Evolutionary conservation across 2,888 invertebrate genomes (phyloP), one percentile per base, ranked within the genome.

Genomic region (Troglohyphantes excavatus): DNA sequence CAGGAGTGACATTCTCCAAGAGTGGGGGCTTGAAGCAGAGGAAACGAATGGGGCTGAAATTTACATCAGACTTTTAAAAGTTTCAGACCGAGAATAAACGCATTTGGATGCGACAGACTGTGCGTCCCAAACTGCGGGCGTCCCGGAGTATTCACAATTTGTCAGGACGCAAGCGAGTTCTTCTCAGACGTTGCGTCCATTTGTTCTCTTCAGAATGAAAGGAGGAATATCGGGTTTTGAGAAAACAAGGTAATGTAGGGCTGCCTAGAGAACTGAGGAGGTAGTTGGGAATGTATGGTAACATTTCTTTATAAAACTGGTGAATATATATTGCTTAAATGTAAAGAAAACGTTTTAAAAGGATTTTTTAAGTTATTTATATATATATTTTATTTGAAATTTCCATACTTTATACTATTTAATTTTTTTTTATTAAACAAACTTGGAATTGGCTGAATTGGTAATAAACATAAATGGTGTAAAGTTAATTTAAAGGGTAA

Each of bases 21-120:
- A n/a, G 39, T 39, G 9, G 53, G 9, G 7, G 53, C 17, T 53
- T 7, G 53, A 53, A 53, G 2, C 13, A 46, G 13, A 53, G 39
- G 9, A 76, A 61, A 61, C 21, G 33, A 21, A 63, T 21, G n/a
- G 39, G n/a, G 26, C 7, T 13, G 21, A 39, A 78, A 78, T 83
- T 72, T 83, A 83, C 63, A 26, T 63, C 59, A 33, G 61, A 23
- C 53, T 61, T 59, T 46, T 46, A 23, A 61, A 70, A 70, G 29
- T 83, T 63, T 39, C 29, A 23, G 72, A 73, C 63, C n/a, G 46
- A 39, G 73, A 83, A 83, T 83, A 33, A 72, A 63, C 21, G 46
- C 61, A 83, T 73, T 83, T 83, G 72, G 27, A 83, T 83, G 59
- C 72, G 9, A 0, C 59, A 29, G 21, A 9, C n/a, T 33, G 19